Base-by-base conservation (phyloP, 2,797 vertebrate species). In the Rhinichthys osculus region DNA sequence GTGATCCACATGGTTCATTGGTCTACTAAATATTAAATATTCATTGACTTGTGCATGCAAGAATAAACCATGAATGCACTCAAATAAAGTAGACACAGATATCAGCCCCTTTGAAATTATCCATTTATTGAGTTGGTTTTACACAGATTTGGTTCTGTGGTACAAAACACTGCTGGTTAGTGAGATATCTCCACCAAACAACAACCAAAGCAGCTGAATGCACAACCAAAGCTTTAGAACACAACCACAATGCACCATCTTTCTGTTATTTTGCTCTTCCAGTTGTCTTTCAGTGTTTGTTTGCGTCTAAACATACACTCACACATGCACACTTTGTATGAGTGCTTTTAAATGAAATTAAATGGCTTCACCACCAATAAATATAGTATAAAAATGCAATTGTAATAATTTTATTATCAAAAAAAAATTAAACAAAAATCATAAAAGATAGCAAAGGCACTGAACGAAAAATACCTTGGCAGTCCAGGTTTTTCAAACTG, bases 291-390 rank as follows among this genome's bases (percentile, higher is more conserved):
- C n/a, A 33, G 54, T 87, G 82, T 85, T 73, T 82, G 64, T 80
- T 79, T 81, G 23, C 78, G 71, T 87, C 50, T 59, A 72, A 67
- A 84, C 40, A 88, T 82, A 84, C 73, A 81, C 62, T 35, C 86
- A 90, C 89, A 85, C 85, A 89, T 91, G 89, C 82, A 88, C 89
- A 90, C 89, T 87, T 82, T 86, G 88, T 83, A 88, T 78, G 87
- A 93, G 89, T 93, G 90, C 70, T 67, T 66, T 96, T 95, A 96
- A 92, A 96, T 96, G 95, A 96, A 92, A 96, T 96, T 94, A 96
- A 97, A 98, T 97, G 97, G 97, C 97, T 98, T 98, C 96, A 96
- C 97, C 96, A 97, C 95, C 96, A 99, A 99, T 99, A 99, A 99
- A 99, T 99, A 94, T 95, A 94, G 91, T 95, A 95, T 94, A 91